Evolutionary conservation across 1,140 invertebrate genomes (phyloP).

Genomic region (Artemia franciscana): DNA sequence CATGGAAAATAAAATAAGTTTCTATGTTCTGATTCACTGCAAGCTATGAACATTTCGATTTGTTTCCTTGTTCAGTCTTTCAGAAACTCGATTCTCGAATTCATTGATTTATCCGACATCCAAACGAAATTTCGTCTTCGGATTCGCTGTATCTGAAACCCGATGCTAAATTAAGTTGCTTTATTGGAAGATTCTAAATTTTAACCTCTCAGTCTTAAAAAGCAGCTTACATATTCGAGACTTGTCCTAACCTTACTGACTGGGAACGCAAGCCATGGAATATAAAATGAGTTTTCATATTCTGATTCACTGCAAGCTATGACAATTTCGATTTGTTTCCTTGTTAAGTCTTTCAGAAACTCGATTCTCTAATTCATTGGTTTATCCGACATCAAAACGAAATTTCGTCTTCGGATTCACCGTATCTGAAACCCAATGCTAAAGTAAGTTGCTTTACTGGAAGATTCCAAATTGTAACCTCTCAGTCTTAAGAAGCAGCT

Average conservation of each 20-base stretch:
- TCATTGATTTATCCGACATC: not conserved
- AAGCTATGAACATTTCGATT: no score
- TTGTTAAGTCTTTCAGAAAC: not conserved
- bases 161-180: not conserved
- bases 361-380: not conserved
- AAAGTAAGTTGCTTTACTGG: not conserved
- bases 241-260: not conserved
- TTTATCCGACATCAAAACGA: not conserved
- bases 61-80: not conserved
- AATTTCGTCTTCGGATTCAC: not conserved
- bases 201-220: not conserved
- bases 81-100: not conserved
- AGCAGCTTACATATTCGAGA: not conserved
- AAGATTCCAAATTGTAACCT: not conserved
- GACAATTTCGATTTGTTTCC: not conserved
- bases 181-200: not conserved
- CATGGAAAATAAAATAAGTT: no score
- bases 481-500: not conserved
- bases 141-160: not conserved
- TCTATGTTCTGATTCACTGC: no score
- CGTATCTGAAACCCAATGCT: not conserved
- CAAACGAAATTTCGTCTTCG: no score
- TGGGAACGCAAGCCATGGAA: no score
- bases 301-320: no score
- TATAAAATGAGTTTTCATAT: no score